Base-by-base conservation (phyloP, 2,888 invertebrate species). In the Venustoraphidia nigricollis region DNA sequence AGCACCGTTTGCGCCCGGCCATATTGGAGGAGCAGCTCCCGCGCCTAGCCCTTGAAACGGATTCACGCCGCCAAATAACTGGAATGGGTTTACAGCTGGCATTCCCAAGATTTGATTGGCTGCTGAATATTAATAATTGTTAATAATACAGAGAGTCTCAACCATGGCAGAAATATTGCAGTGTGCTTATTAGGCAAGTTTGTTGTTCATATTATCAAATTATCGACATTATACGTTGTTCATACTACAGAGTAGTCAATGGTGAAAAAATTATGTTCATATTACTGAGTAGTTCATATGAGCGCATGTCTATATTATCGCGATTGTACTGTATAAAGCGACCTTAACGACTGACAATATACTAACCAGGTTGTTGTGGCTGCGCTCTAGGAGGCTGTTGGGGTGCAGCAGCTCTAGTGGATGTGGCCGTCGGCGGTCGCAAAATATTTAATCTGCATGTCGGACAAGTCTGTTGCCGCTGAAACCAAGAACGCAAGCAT, bases 391-490 rank as follows among this genome's bases (percentile, higher is more conserved):
- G 64, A 36, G 61, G 60, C 6, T 57, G 53, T 46, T 60, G 62
- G 35, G 56, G 57, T 6, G 58, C 49, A 4, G 48, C 64, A 61
- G 59, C 54, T 6, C 68, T 68, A 41, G 66, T 66, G 34, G 72
- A 71, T 47, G 72, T 69, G 50, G 59, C 48, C 43, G 60, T 48
- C 5, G 59, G 48, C 8, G 60, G 61, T 6, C 77, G 70, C 56
- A 79, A 61, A 59, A 79, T 93, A 68, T 97, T 95, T 54, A 95
- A 75, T 10, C 96, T 79, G 65, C 98, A 99, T 5, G 98, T 99
- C 1, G 98, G 98, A 63, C 98, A 99, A 5, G 98, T 98, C 71
- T 99, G 98, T 66, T 99, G 98, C 9, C 98, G 80, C 70, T 98
- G 98, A 71, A 99, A 99, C 98, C 98, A 99, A 38, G 95, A 93